Evolutionary conservation across 30 jellyfish, hydroid and myxozoan species (phyloP).

Genomic region (Mastigias papua): DNA sequence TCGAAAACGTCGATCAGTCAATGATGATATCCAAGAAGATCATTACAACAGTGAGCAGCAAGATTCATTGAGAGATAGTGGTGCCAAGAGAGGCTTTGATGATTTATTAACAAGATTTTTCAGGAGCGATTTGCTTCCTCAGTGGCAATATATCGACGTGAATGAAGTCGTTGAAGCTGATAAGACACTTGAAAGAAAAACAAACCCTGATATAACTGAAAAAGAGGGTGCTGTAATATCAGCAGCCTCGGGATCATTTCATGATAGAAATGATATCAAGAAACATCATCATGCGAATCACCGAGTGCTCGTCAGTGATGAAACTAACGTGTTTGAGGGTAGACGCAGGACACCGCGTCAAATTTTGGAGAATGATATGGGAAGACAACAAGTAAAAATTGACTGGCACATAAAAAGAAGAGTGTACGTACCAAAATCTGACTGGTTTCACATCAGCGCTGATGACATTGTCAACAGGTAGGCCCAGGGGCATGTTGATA

Average conservation of each 20-base stretch:
- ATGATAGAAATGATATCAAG: not conserved
- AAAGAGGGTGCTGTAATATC: not conserved
- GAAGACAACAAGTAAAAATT: not conserved
- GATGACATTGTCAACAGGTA: not conserved
- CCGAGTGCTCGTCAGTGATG: not conserved
- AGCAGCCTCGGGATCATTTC: not conserved
- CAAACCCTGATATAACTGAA: not conserved
- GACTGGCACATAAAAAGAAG: not conserved
- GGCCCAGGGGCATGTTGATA: too few species aligned
- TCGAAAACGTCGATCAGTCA: not conserved
- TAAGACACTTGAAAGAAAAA: not conserved
- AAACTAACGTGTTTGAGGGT: not conserved
- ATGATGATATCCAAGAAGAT: not conserved
- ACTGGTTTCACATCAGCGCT: slow-evolving; percentile 26
- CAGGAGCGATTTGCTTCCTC: not conserved
- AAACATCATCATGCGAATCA: not conserved
- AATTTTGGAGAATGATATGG: not conserved
- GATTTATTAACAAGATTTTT: not conserved
- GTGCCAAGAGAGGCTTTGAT: not conserved
- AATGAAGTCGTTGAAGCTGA: not conserved
- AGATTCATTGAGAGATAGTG: not conserved
- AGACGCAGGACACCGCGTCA: not conserved
- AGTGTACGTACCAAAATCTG: slow-evolving; percentile 1
- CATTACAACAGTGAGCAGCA: not conserved
- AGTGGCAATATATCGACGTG: not conserved